Base-by-base conservation (phyloP, 2,888 invertebrate genomes). In the Ochropacha duplaris region DNA sequence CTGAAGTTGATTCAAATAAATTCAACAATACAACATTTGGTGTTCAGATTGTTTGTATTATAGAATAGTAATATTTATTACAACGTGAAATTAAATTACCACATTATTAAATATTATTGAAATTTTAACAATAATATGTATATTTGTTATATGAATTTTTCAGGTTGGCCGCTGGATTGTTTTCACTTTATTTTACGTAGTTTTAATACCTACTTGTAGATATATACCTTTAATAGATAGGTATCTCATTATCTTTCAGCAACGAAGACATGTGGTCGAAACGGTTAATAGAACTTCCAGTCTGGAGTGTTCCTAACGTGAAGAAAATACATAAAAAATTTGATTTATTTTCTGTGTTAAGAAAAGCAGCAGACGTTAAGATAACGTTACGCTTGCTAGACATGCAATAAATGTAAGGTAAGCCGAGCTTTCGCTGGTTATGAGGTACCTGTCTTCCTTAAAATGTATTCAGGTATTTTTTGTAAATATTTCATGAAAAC, bases 381-480 rank as follows among this genome's bases (percentile, higher is more conserved):
- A 59, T 56, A 54, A 60, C 56, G 64, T 57, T 60, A 44, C 28
- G 54, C 61, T 50, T 56, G 49, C 56, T 57, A 60, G 59, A 61
- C 61, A 57, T 62, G 65, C 65, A 60, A 60, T 62, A 65, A 62
- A 62, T 65, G 64, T 56, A 66, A 66, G 65, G 68, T 66, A 68
- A 58, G 58, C 57, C 55, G 58, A 68, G 55, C 54, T 57, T 62
- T 59, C 54, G 55, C 54, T 51, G 55, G 62, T 64, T 68, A 65
- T 66, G 65, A 67, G 58, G 57, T 60, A 62, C 61, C 62, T 59
- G 62, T 59, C 60, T 64, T 0, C 59, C 58, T 56, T 16, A 50
- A 58, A 60, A 57, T 58, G 55, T 57, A 58, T 54, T 50, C n/a
- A 60, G 50, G 19, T 44, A 44, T 9, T n/a, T n/a, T 5, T n/a